A percentile compares a stretch with the other conserved stretches of the same genome.
These are phyloP conservation scores for Ormyrus thymus DNA, from an alignment of 2,888 invertebrate species.

Conservation along the genomic window DNA sequence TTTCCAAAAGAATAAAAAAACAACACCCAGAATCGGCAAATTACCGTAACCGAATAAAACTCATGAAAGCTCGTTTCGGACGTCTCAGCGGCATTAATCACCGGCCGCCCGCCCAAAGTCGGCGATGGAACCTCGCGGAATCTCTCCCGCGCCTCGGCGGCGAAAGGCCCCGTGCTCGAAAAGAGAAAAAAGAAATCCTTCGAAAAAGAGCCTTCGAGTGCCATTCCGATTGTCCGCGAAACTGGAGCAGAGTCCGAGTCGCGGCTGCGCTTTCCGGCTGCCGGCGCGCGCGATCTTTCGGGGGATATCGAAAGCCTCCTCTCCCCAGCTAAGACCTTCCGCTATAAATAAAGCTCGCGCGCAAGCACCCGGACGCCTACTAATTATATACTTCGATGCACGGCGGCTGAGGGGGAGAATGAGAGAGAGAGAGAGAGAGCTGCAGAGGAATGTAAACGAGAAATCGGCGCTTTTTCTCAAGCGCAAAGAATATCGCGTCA, in stretches of 20 bases:
- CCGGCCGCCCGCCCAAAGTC: no score
- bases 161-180: neutral
- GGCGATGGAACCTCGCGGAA: no score
- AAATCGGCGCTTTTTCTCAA: slow-evolving; percentile 11
- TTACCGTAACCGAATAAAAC: neutral
- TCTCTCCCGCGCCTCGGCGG: no score
- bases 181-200: no score
- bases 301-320: neutral
- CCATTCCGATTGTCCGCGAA: slow-evolving; percentile 14
- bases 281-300: neutral
- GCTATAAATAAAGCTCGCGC: slow-evolving; percentile 66
- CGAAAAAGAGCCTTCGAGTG: slow-evolving; percentile 7
- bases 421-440: slow-evolving; percentile 4
- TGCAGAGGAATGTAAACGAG: slow-evolving; percentile 12
- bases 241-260: slow-evolving; percentile 17
- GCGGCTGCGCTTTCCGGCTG: no score
- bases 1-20: neutral
- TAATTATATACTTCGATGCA: slow-evolving; percentile 71
- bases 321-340: slow-evolving; percentile 68
- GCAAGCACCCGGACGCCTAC: slow-evolving; percentile 66
- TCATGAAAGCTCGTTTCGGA: neutral
- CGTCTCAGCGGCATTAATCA: neutral
- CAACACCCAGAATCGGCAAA: neutral
- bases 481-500: neutral
- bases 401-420: slow-evolving; percentile 21